Conservation (phyloP, 35 echinoderm and acorn worm species). For the Apostichopus japonicus region DNA sequence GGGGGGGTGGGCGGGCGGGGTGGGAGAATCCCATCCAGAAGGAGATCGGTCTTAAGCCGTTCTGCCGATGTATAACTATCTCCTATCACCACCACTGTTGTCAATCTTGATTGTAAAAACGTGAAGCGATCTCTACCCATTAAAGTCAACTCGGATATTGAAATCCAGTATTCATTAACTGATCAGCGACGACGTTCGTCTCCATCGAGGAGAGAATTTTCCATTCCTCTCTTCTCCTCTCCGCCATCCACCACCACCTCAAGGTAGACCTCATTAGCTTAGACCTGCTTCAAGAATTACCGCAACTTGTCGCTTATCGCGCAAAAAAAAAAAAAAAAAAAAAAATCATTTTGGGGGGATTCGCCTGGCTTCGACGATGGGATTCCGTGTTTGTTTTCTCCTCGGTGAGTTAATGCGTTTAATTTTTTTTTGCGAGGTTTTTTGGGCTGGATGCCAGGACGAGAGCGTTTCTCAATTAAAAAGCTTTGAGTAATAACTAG, state of each 20-base stretch:
- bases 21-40: too few species aligned
- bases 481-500: too few species aligned
- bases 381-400: neutral
- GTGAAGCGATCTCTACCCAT: neutral
- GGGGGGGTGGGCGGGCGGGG: too few species aligned
- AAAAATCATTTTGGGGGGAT: neutral
- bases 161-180: neutral
- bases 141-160: neutral
- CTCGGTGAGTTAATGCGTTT: neutral
- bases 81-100: neutral
- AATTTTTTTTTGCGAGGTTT: neutral
- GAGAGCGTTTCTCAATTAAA: neutral
- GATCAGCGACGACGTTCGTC: neutral
- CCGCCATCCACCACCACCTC: too few species aligned
- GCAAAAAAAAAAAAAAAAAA: neutral
- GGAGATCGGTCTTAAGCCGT: too few species aligned
- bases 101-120: neutral
- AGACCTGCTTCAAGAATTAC: neutral
- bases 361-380: neutral
- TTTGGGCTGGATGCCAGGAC: constrained; percentile 1
- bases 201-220: too few species aligned
- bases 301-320: neutral
- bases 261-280: neutral
- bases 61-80: too few species aligned
- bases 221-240: too few species aligned